Conservation (phyloP, 2,797 vertebrate genomes). For the Hylomyscus alleni region DNA sequence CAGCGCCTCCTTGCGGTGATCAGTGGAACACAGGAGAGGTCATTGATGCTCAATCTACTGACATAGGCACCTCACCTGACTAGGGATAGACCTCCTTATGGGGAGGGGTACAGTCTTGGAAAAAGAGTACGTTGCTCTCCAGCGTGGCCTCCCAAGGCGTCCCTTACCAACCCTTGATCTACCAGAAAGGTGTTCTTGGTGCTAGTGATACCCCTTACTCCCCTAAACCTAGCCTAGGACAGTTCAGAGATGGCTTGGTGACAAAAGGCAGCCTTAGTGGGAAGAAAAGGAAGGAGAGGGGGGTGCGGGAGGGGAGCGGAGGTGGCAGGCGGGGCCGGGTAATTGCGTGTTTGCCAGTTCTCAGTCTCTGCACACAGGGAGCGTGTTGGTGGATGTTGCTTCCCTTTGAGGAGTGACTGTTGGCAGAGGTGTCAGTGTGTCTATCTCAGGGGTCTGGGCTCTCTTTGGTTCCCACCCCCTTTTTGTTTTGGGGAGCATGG, state of each 20-base stretch:
- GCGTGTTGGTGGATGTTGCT: slow-evolving; percentile 75
- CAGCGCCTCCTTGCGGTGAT: slow-evolving; percentile 71
- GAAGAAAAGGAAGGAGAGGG: not conserved
- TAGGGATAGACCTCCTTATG: not conserved
- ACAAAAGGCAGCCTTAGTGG: not conserved
- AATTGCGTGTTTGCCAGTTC: slow-evolving; percentile 83
- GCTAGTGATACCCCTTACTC: not conserved
- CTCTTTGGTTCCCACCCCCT: slow-evolving; percentile 67
- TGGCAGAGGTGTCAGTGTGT: slow-evolving; percentile 78
- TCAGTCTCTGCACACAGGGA: slow-evolving; percentile 71
- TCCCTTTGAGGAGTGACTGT: slow-evolving; percentile 71
- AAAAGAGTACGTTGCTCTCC: not conserved
- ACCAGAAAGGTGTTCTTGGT: not conserved
- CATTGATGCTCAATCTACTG: not conserved
- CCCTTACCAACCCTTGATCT: not conserved
- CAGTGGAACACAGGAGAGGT: not conserved
- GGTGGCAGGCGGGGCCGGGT: slow-evolving; percentile 79
- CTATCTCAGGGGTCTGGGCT: slow-evolving; percentile 69
- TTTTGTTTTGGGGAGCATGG: slow-evolving; percentile 71
- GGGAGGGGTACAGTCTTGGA: not conserved
- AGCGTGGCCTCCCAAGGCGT: not conserved
- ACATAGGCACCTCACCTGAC: not conserved
- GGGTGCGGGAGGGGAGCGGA: not conserved
- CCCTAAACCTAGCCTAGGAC: not conserved
- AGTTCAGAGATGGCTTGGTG: not conserved